Evolutionary conservation across 2,113 vertebrate species (phyloP).

Genomic region (Entomyzon cyanotis): DNA sequence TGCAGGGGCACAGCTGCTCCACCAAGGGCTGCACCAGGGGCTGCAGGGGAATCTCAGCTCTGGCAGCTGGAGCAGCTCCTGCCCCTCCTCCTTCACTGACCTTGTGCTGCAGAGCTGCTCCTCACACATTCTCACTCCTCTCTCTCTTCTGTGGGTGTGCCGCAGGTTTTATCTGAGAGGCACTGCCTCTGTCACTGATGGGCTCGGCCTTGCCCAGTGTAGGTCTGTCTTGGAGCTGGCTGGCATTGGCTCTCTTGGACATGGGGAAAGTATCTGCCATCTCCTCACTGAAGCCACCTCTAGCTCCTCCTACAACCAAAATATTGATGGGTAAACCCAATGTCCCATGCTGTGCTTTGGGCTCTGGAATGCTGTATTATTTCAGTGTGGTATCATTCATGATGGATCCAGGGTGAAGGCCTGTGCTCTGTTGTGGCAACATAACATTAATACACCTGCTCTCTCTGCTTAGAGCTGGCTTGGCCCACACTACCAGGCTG

Average conservation of each 20-base stretch:
- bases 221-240: accelerated
- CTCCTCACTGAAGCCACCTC: background rate
- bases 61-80: accelerated
- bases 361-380: background rate
- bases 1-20: background rate
- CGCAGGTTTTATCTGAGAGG: background rate
- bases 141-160: background rate
- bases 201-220: background rate
- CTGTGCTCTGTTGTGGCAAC: accelerated
- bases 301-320: background rate
- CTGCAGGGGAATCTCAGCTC: background rate
- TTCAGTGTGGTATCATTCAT: background rate
- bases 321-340: background rate
- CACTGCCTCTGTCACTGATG: accelerated
- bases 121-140: background rate
- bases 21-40: accelerated
- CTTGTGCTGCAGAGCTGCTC: background rate
- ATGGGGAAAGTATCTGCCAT: background rate
- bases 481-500: background rate
- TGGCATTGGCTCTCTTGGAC: background rate
- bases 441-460: background rate
- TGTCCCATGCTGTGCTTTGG: background rate
- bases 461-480: background rate
- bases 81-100: background rate
- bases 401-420: background rate